These are phyloP conservation scores for Porites cylindrica DNA, from an alignment of 92 coral and sea anemone species.

Conservation along the genomic window DNA sequence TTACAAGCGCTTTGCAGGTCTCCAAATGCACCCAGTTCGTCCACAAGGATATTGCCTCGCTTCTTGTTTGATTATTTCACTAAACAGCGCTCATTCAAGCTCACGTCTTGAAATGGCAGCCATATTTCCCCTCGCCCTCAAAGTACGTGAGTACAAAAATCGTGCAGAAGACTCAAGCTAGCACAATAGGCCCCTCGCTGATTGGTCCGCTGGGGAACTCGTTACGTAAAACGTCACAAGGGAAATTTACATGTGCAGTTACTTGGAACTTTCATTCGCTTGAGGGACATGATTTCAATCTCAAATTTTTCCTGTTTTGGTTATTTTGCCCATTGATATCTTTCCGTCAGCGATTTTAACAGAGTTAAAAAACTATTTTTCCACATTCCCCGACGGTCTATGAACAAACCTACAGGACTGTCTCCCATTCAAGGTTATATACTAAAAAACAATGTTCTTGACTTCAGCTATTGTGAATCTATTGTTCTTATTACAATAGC, in stretches of 20 bases:
- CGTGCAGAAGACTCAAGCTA: conserved; percentile 72
- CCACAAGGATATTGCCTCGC: neutral
- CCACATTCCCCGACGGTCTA: neutral
- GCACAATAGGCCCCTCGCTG: conserved; percentile 81
- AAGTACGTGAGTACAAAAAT: conserved; percentile 26
- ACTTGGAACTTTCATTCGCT: conserved; percentile 12
- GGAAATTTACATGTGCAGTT: conserved; percentile 71
- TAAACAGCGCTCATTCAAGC: conserved; percentile 31
- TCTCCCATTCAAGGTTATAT: neutral
- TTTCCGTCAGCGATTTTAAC: neutral
- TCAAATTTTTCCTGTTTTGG: neutral
- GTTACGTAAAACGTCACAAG: conserved; percentile 80
- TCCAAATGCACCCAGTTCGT: neutral
- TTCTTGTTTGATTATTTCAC: conserved; percentile 17
- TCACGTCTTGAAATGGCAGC: conserved; percentile 30
- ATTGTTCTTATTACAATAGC: conserved; percentile 37
- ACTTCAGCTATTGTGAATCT: conserved; percentile 24
- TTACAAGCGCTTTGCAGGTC: neutral
- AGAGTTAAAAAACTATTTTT: neutral
- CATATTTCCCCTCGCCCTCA: conserved; percentile 38
- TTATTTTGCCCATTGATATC: neutral
- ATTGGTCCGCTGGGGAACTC: conserved; percentile 75
- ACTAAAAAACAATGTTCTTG: conserved; percentile 15
- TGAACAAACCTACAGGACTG: neutral
- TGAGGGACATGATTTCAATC: conserved; percentile 24